Percentiles rank a stretch among this genome's conserved stretches.
These are phyloP conservation scores for Cordylochernes scorpioides DNA, from an alignment of 2,888 invertebrate species.

Conservation along the genomic window DNA sequence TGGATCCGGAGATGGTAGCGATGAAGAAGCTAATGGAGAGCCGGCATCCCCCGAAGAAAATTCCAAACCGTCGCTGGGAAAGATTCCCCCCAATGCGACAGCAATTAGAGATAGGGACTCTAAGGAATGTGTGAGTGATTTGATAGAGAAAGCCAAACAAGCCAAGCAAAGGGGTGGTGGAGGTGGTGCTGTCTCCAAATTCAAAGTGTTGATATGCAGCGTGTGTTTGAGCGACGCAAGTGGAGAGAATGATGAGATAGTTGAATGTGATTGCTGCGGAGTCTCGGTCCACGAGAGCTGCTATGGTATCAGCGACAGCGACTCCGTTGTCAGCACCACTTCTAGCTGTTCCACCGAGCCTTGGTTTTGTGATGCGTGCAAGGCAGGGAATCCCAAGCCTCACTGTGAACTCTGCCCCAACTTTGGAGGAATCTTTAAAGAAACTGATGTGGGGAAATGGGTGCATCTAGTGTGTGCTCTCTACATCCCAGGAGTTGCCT, in stretches of 20 bases:
- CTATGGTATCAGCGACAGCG: conserved; percentile 74
- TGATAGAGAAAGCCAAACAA: too few relatives aligned
- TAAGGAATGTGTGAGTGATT: too few relatives aligned
- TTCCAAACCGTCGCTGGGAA: too few relatives aligned
- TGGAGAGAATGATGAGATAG: conserved; percentile 78
- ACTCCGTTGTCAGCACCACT: conserved; percentile 67
- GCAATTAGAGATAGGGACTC: too few relatives aligned
- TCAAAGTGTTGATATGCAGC: too few relatives aligned
- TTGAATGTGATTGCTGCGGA: conserved; percentile 88
- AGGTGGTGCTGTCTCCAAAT: too few relatives aligned
- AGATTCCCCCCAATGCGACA: too few relatives aligned
- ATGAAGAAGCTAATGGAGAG: too few relatives aligned
- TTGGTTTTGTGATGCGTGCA: conserved; percentile 98
- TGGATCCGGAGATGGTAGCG: too few relatives aligned
- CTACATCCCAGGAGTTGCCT: conserved; percentile 87
- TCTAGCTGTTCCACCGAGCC: conserved; percentile 88
- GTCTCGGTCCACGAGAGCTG: conserved; percentile 92
- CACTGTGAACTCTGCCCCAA: conserved; percentile 86
- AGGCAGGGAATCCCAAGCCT: conserved; percentile 61
- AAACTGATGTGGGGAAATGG: conserved; percentile 92
- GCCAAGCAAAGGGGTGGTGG: too few relatives aligned
- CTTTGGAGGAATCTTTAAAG: conserved; percentile 55
- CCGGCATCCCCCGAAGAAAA: too few relatives aligned
- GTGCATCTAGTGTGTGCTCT: conserved; percentile 91
- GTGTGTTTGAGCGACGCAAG: too few relatives aligned